Conservation (phyloP, 2,797 vertebrate genomes). For the Sebastes steindachneri region DNA sequence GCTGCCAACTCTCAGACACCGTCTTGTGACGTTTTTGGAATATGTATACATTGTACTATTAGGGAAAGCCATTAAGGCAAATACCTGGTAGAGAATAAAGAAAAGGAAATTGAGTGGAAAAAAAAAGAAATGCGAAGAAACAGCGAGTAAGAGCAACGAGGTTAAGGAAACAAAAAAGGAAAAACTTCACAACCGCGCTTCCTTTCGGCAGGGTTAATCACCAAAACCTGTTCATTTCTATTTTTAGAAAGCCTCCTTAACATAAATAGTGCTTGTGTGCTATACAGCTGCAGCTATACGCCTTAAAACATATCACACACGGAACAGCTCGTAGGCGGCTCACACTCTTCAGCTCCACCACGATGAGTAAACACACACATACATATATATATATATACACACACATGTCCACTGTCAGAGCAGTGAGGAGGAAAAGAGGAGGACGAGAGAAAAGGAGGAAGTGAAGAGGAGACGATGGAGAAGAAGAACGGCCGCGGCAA, state of each 20-base stretch:
- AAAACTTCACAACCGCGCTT: not conserved
- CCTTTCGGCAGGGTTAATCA: slow-evolving; percentile 6
- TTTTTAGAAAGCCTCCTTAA: slow-evolving; percentile 27
- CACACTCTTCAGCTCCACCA: slow-evolving; percentile 21
- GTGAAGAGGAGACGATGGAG: not conserved
- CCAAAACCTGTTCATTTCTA: slow-evolving; percentile 1
- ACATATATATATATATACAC: not conserved
- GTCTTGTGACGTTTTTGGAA: too few relatives aligned
- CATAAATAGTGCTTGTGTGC: slow-evolving; percentile 13
- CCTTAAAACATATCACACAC: slow-evolving; percentile 31
- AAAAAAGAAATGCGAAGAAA: too few relatives aligned
- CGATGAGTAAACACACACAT: slow-evolving; percentile 54
- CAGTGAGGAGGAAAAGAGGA: not conserved
- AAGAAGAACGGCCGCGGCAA: not conserved
- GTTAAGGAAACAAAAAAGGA: not conserved
- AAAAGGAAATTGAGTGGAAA: too few relatives aligned
- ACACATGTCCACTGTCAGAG: not conserved
- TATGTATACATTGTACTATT: not conserved
- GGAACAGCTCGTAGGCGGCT: slow-evolving; percentile 46
- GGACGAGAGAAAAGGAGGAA: not conserved
- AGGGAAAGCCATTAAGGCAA: not conserved
- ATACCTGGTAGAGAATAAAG: not conserved
- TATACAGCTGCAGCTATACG: not conserved
- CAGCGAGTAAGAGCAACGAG: too few relatives aligned
- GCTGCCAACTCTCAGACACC: too few relatives aligned